Evolutionary conservation across 2,113 vertebrate genomes (phyloP), one percentile per base, ranked within the genome.

Genomic region (Chitala chitala): DNA sequence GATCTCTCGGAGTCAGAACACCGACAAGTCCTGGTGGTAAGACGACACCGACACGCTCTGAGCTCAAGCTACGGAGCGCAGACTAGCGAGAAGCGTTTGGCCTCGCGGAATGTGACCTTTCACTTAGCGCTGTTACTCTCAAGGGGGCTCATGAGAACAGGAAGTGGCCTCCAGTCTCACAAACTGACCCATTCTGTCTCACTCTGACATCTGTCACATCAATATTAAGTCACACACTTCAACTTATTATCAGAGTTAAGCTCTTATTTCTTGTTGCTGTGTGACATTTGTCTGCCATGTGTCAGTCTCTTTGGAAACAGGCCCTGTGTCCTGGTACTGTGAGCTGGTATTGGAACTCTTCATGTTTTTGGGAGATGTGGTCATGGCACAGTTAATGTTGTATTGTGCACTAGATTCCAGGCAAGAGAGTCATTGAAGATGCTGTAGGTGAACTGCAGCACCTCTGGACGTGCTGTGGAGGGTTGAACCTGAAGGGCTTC

Each of bases 61-160:
- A 17, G 46, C 13, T 10, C 64, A 68, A 48, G 42, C 40, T 24
- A 10, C n/a, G 46, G 10, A 46, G 50, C 22, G 20, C 31, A 38
- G 29, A 50, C 50, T 22, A 48, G 12, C 5, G 40, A n/a, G 40
- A 20, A 56, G 38, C 54, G 38, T 58, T 58, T 56, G 13, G 9
- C 38, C 38, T 24, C 53, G 58, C 46, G 70, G 70, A 58, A 55
- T 55, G 53, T 59, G 54, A 40, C 31, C 40, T 42, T 42, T 72
- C 36, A 3, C 70, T 72, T 36, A 13, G 4, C 38, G 59, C 44
- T 46, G 40, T 44, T 59, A 46, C 38, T 48, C 40, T 44, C 71
- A 42, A 31, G 54, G 38, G 71, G 55, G 48, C 13, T 4, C 71
- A 72, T 72, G 71, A 59, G 71, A 72, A 72, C 71, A 48, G 71